These are phyloP conservation scores for Agonopterix arenella DNA, from an alignment of 2,888 invertebrate species.

Conservation along the genomic window DNA sequence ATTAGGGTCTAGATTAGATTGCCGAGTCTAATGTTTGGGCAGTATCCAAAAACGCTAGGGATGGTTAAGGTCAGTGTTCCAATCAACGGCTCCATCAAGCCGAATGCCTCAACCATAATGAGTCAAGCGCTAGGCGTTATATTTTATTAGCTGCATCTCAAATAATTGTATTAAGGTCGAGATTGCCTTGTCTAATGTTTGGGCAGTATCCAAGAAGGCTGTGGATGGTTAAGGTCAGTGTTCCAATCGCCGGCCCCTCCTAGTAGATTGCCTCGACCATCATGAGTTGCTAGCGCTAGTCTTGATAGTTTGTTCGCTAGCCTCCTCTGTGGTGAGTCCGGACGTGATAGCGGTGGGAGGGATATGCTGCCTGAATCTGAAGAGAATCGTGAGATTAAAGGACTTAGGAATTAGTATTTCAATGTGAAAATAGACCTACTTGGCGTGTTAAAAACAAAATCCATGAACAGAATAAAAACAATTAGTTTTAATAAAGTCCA, in stretches of 20 bases:
- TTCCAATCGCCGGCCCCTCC: conserved; percentile 89
- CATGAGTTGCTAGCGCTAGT: conserved; percentile 91
- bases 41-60: conserved; percentile 60
- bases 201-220: conserved; percentile 61
- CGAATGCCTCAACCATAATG: conserved; percentile 93
- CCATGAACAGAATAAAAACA: no score
- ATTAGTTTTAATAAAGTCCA: no score
- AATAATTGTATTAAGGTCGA: background rate
- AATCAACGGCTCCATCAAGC: conserved; percentile 91
- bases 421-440: no score
- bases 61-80: conserved; percentile 51
- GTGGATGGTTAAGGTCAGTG: conserved; percentile 44
- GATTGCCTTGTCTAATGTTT: conserved; percentile 37
- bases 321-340: conserved; percentile 78
- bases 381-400: background rate
- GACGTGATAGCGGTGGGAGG: conserved; percentile 58
- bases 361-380: conserved; percentile 67
- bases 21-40: conserved; percentile 48
- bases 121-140: conserved; percentile 90
- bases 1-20: background rate
- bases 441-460: no score
- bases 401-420: no score
- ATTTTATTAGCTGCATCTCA: conserved; percentile 37
- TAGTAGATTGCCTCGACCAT: conserved; percentile 91
- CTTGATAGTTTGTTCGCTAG: conserved; percentile 91